A percentile compares a stretch with the other conserved stretches of the same genome.
Conservation (phyloP, 2,888 invertebrate species). For the Drosophila siamana region DNA sequence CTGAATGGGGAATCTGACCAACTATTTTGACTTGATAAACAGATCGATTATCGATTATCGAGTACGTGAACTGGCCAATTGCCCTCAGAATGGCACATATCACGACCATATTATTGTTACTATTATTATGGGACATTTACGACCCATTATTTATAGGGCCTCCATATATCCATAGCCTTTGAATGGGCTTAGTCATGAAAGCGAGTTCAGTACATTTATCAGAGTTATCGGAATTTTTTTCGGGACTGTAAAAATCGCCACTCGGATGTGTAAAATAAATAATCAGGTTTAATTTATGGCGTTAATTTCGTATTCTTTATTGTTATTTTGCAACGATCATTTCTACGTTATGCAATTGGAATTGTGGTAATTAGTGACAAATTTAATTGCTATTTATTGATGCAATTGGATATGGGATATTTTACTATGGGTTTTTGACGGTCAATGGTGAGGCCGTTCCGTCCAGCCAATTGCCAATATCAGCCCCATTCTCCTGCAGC, state of each 20-base stretch:
- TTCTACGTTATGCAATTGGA: constrained; percentile 30
- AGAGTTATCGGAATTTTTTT: constrained; percentile 25
- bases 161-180: constrained; percentile 35
- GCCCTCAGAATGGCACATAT: constrained; percentile 23
- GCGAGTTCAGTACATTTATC: constrained; percentile 12
- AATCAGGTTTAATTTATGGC: constrained; percentile 55
- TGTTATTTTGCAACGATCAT: constrained; percentile 37
- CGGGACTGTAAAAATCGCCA: constrained; percentile 61
- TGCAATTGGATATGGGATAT: constrained; percentile 29
- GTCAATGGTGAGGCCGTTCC: constrained; percentile 33
- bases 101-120: constrained; percentile 29
- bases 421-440: constrained; percentile 52
- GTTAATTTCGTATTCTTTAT: constrained; percentile 52
- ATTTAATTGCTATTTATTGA: constrained; percentile 23
- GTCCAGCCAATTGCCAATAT: constrained; percentile 88
- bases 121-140: constrained; percentile 33
- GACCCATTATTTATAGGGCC: constrained; percentile 25
- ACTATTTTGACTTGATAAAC: constrained; percentile 61
- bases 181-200: constrained; percentile 2
- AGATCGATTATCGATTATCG: constrained; percentile 43
- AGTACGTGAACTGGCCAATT: constrained; percentile 21
- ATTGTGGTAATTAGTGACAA: constrained; percentile 23
- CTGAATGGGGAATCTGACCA: constrained; percentile 41
- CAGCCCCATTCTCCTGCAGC: constrained; percentile 87
- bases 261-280: constrained; percentile 39